Evolutionary conservation across 2,888 invertebrate species (phyloP), one percentile per base, ranked within the genome.

Genomic region (Ophion ventricosus): DNA sequence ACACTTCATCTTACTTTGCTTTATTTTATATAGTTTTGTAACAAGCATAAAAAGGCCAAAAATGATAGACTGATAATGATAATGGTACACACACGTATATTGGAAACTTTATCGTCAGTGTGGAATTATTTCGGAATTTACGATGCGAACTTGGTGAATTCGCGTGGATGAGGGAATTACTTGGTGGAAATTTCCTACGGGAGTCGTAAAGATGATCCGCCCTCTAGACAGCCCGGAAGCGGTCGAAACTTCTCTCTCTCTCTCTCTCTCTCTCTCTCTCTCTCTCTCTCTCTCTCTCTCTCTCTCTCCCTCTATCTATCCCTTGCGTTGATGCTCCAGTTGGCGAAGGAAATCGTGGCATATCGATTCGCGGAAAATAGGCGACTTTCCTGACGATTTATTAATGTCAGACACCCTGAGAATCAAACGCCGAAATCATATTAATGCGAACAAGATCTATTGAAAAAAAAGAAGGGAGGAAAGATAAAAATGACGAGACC

Each of bases 121-220:
- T 43, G 49, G 73, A 64, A 73, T 80, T 84, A 80, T 80, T 84
- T 73, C 74, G 78, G 20, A 82, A 73, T 80, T 49, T 40, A 67
- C 73, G 72, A 78, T 77, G 63, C 69, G 69, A 77, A 84, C 63
- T 79, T 79, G 73, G 80, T 35, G 80, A 84, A 84, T 80, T 75
- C 78, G 54, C 56, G 29, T 35, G 56, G 73, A 63, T 69, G 70
- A 61, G 78, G 74, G 83, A 79, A 81, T 81, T 82, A 78, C 84
- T 77, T 67, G 49, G 49, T 69, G 64, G 69, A 84, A 84, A 81
- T 81, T 84, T 84, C 84, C 80, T 84, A 43, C 67, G 84, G 80
- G 84, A 74, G 69, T 74, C 84, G 77, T 84, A 84, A 84, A 73
- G 78, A 78, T 84, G 80, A 83, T 83, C 80, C 76, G 56, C 43